These are phyloP conservation scores for Cryptomyrus ogoouensis DNA, from an alignment of 2,113 vertebrate genomes.

Conservation along the genomic window DNA sequence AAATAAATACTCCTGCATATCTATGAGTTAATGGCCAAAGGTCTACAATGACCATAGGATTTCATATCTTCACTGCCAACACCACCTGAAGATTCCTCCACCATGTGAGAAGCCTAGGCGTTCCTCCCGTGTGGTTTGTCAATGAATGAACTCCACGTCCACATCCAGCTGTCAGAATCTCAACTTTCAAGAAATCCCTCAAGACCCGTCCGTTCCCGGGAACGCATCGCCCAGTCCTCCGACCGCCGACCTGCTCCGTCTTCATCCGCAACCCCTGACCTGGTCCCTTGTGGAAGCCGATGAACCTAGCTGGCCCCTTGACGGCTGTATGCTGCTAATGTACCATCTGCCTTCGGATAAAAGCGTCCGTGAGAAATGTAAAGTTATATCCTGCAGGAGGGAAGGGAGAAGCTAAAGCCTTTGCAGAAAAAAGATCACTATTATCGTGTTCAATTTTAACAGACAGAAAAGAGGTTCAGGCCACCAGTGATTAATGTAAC, in stretches of 20 bases:
- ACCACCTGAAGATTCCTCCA: not conserved
- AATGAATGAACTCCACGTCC: not conserved
- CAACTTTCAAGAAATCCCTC: not conserved
- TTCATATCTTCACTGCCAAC: not conserved
- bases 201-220: not conserved
- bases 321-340: not conserved
- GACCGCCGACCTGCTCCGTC: not conserved
- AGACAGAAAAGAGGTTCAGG: not conserved
- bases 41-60: not conserved
- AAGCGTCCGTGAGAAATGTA: not conserved
- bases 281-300: not conserved
- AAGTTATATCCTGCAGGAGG: not conserved
- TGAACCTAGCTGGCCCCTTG: not conserved
- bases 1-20: not conserved
- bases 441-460: not conserved
- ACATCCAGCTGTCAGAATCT: not conserved
- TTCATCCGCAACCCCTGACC: not conserved
- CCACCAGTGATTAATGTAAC: not conserved
- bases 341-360: not conserved
- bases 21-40: not conserved
- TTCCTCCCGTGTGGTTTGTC: not conserved
- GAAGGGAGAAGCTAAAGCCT: not conserved
- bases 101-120: not conserved
- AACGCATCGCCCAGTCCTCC: not conserved
- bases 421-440: not conserved